A percentile compares a stretch with the other conserved stretches of the same genome.
Evolutionary conservation across 2,113 vertebrate species (phyloP).

Genomic region (Thamnaconus septentrionalis): DNA sequence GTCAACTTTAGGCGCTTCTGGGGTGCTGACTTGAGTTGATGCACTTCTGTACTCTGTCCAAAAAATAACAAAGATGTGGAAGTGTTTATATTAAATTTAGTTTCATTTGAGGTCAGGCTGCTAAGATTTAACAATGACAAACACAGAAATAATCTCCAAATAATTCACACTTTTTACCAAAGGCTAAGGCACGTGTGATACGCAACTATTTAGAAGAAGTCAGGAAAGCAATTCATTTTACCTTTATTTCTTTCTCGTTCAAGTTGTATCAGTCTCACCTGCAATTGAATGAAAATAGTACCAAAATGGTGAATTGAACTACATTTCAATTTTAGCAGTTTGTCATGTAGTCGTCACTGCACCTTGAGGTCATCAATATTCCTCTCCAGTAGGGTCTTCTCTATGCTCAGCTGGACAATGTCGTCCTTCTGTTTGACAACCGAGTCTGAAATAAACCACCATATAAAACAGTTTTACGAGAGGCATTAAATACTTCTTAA

Average conservation of each 20-base stretch:
- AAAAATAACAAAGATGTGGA: slow-evolving; percentile 14
- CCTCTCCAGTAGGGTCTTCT: slow-evolving; percentile 82
- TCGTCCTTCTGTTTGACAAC: slow-evolving; percentile 79
- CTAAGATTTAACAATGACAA: too few relatives aligned
- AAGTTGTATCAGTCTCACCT: slow-evolving; percentile 79
- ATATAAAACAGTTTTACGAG: background rate
- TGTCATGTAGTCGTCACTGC: slow-evolving; percentile 1
- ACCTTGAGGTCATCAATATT: slow-evolving; percentile 85
- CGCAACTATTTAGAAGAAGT: too few relatives aligned
- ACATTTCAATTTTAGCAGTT: background rate
- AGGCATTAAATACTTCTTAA: background rate
- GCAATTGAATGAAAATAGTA: slow-evolving; percentile 19
- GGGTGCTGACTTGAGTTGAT: slow-evolving; percentile 79
- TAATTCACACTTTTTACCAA: too few relatives aligned
- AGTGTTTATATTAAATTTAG: background rate
- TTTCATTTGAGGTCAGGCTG: background rate
- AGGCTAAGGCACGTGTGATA: too few relatives aligned
- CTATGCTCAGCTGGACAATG: slow-evolving; percentile 80
- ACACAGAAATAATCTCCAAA: too few relatives aligned
- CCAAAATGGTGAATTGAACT: background rate
- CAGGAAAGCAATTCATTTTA: slow-evolving; percentile 50
- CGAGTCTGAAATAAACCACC: slow-evolving; percentile 73
- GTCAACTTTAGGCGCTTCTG: slow-evolving; percentile 77
- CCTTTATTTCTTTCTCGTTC: slow-evolving; percentile 81
- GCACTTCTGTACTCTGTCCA: slow-evolving; percentile 76